These are phyloP conservation scores for Protophormia terraenovae DNA, from an alignment of 2,888 invertebrate species.

Conservation along the genomic window DNA sequence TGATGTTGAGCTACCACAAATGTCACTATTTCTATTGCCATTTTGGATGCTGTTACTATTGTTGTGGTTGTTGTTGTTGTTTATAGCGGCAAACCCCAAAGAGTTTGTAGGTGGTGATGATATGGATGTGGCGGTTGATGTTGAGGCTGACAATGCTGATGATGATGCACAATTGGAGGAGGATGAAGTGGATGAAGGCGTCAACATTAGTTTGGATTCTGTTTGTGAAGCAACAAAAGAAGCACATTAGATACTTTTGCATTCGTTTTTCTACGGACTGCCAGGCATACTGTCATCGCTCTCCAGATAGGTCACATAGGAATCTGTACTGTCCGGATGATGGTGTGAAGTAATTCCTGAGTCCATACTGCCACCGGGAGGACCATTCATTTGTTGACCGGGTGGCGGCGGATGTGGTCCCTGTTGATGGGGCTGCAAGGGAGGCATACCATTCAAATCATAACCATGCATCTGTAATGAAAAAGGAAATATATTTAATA, in stretches of 20 bases:
- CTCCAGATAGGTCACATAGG: conserved; percentile 95
- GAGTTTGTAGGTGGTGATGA: conserved; percentile 76
- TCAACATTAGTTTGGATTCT: conserved; percentile 80
- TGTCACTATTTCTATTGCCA: conserved; percentile 41
- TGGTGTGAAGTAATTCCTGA: conserved; percentile 83
- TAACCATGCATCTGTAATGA: conserved; percentile 93
- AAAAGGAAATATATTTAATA: not conserved
- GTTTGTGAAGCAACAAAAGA: conserved; percentile 80
- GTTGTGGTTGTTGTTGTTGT: conserved; percentile 55
- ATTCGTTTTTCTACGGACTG: conserved; percentile 84
- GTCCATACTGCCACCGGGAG: conserved; percentile 81
- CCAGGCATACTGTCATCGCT: conserved; percentile 91
- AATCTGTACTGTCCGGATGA: conserved; percentile 91
- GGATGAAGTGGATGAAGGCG: conserved; percentile 74
- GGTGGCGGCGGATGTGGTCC: conserved; percentile 83
- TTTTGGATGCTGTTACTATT: not conserved
- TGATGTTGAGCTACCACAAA: conserved; percentile 16
- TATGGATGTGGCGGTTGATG: conserved; percentile 76
- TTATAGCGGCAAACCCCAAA: conserved; percentile 16
- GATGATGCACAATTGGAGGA: conserved; percentile 49
- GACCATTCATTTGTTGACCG: conserved; percentile 83
- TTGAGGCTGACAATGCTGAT: conserved; percentile 70
- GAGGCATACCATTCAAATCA: conserved; percentile 85
- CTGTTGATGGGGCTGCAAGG: conserved; percentile 81
- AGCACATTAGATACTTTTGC: conserved; percentile 81